These are phyloP conservation scores for Clavelina lepadiformis DNA, from an alignment of 23 tunicate species.

Conservation along the genomic window DNA sequence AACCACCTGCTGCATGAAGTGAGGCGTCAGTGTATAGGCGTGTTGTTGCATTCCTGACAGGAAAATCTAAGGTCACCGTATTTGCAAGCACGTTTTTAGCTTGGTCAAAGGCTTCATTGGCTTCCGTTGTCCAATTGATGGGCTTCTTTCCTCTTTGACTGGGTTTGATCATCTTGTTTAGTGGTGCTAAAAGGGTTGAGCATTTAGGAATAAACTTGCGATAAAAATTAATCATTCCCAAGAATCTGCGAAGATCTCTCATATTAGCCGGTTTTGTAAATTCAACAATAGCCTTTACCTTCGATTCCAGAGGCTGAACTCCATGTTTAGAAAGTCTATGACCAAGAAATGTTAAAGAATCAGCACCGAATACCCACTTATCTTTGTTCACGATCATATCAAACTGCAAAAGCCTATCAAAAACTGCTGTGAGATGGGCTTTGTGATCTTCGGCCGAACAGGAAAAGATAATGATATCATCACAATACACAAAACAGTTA, in stretches of 20 bases:
- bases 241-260: conserved; percentile 1
- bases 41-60: background rate
- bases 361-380: conserved; percentile 7
- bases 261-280: conserved; percentile 4
- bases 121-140: background rate
- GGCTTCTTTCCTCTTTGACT: background rate
- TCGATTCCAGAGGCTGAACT: background rate
- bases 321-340: conserved; percentile 3
- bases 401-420: conserved; percentile 3
- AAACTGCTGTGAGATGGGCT: conserved; percentile 3
- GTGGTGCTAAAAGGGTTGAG: background rate
- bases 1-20: no score
- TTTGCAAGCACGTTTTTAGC: no score
- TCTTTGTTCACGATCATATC: conserved; percentile 12
- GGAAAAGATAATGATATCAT: conserved; percentile 13
- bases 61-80: background rate
- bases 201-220: background rate
- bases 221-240: conserved; percentile 6
- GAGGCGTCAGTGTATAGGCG: no score
- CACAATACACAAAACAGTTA: conserved; percentile 1
- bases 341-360: background rate
- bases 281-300: background rate
- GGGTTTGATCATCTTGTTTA: background rate
- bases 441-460: conserved; percentile 6
- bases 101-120: background rate